Base-by-base conservation (phyloP, 2,888 invertebrate species). In the Temnothorax unifasciatus region DNA sequence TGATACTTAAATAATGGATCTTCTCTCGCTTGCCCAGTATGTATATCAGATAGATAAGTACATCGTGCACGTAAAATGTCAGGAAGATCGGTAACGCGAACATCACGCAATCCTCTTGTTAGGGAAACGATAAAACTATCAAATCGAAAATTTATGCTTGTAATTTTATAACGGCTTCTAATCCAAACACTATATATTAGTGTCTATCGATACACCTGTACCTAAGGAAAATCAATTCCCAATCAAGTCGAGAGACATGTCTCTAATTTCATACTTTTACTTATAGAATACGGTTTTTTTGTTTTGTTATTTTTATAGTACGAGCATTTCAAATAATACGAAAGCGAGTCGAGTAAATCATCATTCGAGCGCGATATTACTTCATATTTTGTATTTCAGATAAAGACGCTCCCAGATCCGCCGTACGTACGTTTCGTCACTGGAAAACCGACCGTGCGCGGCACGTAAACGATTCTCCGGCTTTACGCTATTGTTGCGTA, bases 1-100 rank as follows among this genome's bases (percentile, higher is more conserved):
- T 77, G 44, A 77, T 57, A 77, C 77, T 68, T 77, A 77, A 68
- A 69, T 77, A 76, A 76, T 76, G 52, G 41, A 25, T 15, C 52
- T 76, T 52, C 25, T 76, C 25, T 76, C 41, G 15, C 13, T 44
- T 77, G 77, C 54, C 44, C 34, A 66, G 41, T 57, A 25, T 77
- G 41, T 57, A 25, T 77, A 54, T 25, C 57, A 69, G 13, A 38
- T 52, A 47, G 54, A 66, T 68, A 68, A 54, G 29, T 41, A 77
- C 29, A 5, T 77, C 29, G 11, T 41, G 68, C 25, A 54, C 54
- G 54, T 25, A 52, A 66, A 52, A 61, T 29, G 15, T 34, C 9
- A 52, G 38, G 21, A 52, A 54, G 68, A 77, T 68, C 66, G 9
- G 54, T 54, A 68, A 68, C 25, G 8, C 76, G 75, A 79, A 29